Evolutionary conservation across 2,797 vertebrate species (phyloP).

Genomic region (Sebastes melanostomus): DNA sequence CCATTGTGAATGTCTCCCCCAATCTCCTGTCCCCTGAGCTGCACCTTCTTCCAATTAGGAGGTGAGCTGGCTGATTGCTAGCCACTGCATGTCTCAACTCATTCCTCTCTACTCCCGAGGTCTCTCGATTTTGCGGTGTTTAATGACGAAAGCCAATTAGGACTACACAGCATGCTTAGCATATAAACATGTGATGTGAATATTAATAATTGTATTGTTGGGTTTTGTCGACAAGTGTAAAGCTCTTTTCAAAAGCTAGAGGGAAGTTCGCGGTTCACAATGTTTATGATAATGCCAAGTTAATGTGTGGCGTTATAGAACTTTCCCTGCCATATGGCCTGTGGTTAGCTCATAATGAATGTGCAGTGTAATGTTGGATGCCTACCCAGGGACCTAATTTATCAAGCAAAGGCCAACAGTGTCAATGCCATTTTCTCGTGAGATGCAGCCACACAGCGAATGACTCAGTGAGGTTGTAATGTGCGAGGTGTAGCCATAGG

Average conservation of each 20-base stretch:
- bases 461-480: conserved; percentile 55
- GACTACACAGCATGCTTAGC: neutral
- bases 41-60: conserved; percentile 57
- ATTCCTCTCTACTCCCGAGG: conserved; percentile 8
- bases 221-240: neutral
- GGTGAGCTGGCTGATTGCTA: conserved; percentile 10
- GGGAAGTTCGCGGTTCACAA: neutral
- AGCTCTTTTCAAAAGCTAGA: neutral
- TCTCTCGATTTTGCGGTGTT: neutral
- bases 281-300: conserved; percentile 16
- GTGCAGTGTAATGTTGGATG: conserved; percentile 53
- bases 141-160: conserved; percentile 23
- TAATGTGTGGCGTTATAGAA: conserved; percentile 35
- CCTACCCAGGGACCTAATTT: conserved; percentile 70
- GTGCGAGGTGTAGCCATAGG: conserved; percentile 22
- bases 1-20: conserved; percentile 44
- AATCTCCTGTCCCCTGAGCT: conserved; percentile 55
- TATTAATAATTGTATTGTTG: neutral
- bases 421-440: conserved; percentile 67
- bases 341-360: conserved; percentile 66
- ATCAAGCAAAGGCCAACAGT: conserved; percentile 74
- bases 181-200: neutral
- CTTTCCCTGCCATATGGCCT: conserved; percentile 30
- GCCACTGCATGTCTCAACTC: conserved; percentile 21
- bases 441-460: conserved; percentile 58